Evolutionary conservation across 2,113 vertebrate species (phyloP).

Genomic region (Alethe diademata): DNA sequence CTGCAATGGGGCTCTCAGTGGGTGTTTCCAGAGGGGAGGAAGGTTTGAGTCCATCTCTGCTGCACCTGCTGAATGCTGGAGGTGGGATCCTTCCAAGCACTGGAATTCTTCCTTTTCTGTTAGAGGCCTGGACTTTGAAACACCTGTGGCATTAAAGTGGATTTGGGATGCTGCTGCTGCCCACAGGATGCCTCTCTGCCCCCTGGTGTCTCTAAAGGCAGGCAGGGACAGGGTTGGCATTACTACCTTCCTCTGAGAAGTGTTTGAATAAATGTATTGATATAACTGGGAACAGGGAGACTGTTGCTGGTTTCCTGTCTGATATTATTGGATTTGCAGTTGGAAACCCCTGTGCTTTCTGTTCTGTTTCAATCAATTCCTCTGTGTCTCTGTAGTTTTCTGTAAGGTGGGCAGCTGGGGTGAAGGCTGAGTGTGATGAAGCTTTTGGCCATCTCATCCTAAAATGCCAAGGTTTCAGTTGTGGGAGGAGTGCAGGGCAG

Average conservation of each 20-base stretch:
- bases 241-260: not conserved
- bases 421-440: not conserved
- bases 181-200: not conserved
- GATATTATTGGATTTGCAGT: not conserved
- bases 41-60: too few species aligned
- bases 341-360: not conserved
- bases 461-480: not conserved
- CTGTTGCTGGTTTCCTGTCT: not conserved
- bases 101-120: not conserved
- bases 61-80: not conserved
- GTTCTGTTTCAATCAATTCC: not conserved
- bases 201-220: not conserved
- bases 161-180: not conserved
- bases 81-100: fast-evolving
- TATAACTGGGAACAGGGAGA: not conserved
- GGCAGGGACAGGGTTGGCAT: not conserved
- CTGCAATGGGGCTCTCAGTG: too few species aligned
- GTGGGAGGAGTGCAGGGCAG: not conserved
- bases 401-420: not conserved
- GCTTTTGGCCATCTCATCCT: not conserved
- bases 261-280: not conserved
- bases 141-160: not conserved
- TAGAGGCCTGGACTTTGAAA: not conserved
- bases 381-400: not conserved
- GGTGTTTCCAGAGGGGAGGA: too few species aligned